These are phyloP conservation scores for Valencia hispanica DNA, from an alignment of 2,797 vertebrate genomes.

Conservation along the genomic window DNA sequence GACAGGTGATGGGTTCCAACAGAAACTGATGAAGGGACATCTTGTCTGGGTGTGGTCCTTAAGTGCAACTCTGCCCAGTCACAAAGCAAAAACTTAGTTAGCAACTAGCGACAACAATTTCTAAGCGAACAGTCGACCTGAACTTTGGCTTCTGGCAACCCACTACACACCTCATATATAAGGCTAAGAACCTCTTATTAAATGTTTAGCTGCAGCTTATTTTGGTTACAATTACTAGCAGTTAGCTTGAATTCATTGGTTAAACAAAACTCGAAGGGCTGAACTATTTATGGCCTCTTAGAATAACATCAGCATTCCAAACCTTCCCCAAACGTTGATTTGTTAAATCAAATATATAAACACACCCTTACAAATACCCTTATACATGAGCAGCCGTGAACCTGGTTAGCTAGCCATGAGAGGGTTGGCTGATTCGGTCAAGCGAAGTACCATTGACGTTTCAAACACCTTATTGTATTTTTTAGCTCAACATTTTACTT, in stretches of 20 bases:
- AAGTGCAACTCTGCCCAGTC: conserved; percentile 62
- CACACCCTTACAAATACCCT: background rate
- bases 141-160: conserved; percentile 20
- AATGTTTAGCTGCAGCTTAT: background rate
- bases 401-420: background rate
- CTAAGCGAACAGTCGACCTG: background rate
- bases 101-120: background rate
- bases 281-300: background rate
- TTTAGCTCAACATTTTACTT: conserved; percentile 18
- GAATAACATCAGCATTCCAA: background rate
- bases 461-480: conserved; percentile 5
- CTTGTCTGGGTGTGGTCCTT: conserved; percentile 80
- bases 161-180: background rate
- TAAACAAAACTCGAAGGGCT: conserved; percentile 2
- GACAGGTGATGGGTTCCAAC: conserved; percentile 98
- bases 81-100: conserved; percentile 44
- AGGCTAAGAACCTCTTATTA: background rate
- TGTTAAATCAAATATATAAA: background rate
- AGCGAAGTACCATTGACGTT: conserved; percentile 5
- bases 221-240: background rate
- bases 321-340: no score
- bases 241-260: conserved; percentile 25
- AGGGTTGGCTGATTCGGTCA: background rate
- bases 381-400: background rate
- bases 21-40: conserved; percentile 99